These are phyloP conservation scores for Onychostruthus taczanowskii DNA, from an alignment of 2,113 vertebrate genomes.

Conservation along the genomic window DNA sequence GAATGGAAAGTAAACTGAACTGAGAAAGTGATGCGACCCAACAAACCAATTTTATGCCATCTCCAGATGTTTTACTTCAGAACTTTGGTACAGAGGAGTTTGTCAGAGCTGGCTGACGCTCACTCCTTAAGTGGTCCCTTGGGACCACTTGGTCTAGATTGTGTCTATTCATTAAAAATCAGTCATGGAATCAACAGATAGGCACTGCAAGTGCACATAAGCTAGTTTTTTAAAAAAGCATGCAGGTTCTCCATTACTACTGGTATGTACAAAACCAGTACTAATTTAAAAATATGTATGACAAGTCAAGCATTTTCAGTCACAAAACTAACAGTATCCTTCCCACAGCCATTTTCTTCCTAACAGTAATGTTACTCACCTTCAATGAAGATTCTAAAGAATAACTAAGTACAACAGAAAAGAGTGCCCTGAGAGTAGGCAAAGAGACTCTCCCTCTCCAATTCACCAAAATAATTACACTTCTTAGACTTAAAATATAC, in stretches of 20 bases:
- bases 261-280: neutral
- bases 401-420: neutral
- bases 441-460: neutral
- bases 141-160: neutral
- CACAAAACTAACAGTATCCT: neutral
- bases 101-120: neutral
- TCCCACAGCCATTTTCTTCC: neutral
- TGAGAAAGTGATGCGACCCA: neutral
- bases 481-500: neutral
- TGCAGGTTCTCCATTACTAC: neutral
- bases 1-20: neutral
- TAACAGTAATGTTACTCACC: neutral
- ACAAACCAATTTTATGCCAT: neutral
- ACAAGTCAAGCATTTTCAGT: neutral
- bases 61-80: neutral
- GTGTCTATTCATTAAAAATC: neutral
- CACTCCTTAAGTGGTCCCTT: neutral
- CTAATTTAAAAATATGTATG: neutral
- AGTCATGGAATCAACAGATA: neutral
- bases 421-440: neutral
- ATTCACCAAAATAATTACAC: neutral
- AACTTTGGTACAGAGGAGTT: neutral
- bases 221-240: neutral
- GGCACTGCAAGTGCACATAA: neutral
- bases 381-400: neutral